phyloP scores from a whole-genome alignment of 2,888 invertebrate genomes.

The Branchipolynoe longqiensis region DNA sequence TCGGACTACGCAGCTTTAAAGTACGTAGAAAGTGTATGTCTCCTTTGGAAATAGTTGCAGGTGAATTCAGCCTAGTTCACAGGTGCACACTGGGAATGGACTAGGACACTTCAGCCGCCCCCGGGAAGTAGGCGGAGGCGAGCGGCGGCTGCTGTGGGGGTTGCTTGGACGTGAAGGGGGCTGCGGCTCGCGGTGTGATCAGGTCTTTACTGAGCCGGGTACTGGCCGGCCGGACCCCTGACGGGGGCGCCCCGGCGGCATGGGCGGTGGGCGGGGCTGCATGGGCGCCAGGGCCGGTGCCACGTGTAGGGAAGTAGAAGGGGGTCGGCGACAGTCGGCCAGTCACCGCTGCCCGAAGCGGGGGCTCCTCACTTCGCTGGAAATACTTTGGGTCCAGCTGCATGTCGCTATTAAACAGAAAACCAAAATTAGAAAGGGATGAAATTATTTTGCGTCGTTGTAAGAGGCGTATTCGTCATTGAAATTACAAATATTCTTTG shows the following conservation, averaged over 20 bases:
- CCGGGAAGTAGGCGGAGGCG: constrained; percentile 47
- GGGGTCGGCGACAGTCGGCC: not conserved
- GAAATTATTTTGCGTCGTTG: too few relatives aligned
- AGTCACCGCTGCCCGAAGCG: not conserved
- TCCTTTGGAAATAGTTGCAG: too few relatives aligned
- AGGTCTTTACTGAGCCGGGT: constrained; percentile 24
- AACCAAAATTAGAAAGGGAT: too few relatives aligned
- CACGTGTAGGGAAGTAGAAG: constrained; percentile 1
- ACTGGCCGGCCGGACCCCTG: not conserved
- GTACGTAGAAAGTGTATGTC: too few relatives aligned
- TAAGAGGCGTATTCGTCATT: too few relatives aligned
- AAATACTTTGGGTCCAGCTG: constrained; percentile 76
- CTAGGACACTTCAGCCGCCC: constrained; percentile 37
- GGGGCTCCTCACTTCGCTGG: constrained; percentile 72
- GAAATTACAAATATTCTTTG: too few relatives aligned
- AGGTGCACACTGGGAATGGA: too few relatives aligned
- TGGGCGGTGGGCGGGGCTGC: not conserved
- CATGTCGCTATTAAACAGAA: constrained; percentile 78
- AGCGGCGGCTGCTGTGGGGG: not conserved
- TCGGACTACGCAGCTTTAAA: too few relatives aligned
- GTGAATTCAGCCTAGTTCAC: too few relatives aligned
- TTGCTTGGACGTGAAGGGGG: not conserved
- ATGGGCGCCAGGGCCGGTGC: not conserved
- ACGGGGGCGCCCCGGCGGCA: not conserved
- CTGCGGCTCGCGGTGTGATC: not conserved